Evolutionary conservation across 1,140 invertebrate genomes (phyloP).

Genomic region (Microplitis demolitor): DNA sequence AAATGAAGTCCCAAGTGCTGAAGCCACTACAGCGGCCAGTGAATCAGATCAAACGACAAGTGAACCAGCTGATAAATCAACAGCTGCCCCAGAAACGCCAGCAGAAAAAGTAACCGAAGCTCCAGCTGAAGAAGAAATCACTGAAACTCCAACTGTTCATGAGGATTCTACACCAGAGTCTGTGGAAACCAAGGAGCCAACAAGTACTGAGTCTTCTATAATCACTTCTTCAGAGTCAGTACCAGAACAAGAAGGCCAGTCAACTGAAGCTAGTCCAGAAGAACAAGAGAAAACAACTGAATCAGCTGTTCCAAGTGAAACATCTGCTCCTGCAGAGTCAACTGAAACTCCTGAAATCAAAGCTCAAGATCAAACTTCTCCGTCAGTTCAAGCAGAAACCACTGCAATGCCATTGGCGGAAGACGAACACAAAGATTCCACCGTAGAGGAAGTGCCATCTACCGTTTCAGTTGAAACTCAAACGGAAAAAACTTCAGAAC

Average conservation of each 20-base stretch:
- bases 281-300: neutral
- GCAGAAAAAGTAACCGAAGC: conserved; percentile 9
- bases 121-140: conserved; percentile 12
- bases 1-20: conserved; percentile 25
- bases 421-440: too few relatives aligned
- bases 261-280: neutral
- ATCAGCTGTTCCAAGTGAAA: neutral
- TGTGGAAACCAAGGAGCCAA: neutral
- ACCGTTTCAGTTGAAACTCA: neutral
- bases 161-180: neutral
- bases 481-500: conserved; percentile 12
- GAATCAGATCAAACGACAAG: neutral
- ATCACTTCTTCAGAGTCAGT: neutral
- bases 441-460: neutral
- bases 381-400: conserved; percentile 8
- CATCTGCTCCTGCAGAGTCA: neutral
- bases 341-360: conserved; percentile 16
- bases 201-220: too few relatives aligned
- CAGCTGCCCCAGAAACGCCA: conserved; percentile 16
- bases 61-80: conserved; percentile 10
- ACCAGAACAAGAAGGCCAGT: conserved; percentile 23
- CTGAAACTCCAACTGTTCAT: neutral
- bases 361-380: too few relatives aligned
- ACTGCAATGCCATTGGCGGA: neutral
- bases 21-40: too few relatives aligned